A percentile compares a stretch with the other conserved stretches of the same genome.
phyloP scores from a whole-genome alignment of 2,888 invertebrate genomes.

The Bombylius major region DNA sequence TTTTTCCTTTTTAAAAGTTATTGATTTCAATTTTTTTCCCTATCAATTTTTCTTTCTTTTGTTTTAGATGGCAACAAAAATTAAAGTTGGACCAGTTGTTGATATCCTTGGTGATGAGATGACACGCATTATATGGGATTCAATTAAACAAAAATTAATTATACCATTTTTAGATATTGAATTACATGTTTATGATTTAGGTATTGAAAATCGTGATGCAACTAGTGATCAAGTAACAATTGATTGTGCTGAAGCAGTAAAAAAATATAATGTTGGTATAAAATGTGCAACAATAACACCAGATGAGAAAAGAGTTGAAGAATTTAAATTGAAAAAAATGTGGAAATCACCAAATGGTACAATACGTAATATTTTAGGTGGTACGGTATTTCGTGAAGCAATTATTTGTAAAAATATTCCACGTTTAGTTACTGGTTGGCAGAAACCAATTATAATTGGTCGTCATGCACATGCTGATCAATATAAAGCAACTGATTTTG shows the following conservation, averaged over 20 bases:
- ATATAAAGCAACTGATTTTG: conserved; percentile 93
- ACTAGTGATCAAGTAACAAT: conserved; percentile 93
- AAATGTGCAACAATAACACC: conserved; percentile 99
- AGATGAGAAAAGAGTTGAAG: conserved; percentile 89
- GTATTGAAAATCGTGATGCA: conserved; percentile 87
- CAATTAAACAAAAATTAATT: conserved; percentile 93
- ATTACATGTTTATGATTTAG: conserved; percentile 84
- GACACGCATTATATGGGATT: conserved; percentile 97
- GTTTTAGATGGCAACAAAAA: conserved; percentile 41
- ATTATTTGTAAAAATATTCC: conserved; percentile 91
- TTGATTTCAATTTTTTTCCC: too few relatives aligned
- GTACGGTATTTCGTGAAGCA: conserved; percentile 63
- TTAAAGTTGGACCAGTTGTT: conserved; percentile 76
- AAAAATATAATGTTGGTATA: conserved; percentile 95
- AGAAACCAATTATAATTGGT: conserved; percentile 93
- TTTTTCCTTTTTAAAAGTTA: too few relatives aligned
- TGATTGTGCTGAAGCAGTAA: conserved; percentile 92
- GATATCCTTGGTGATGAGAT: conserved; percentile 92
- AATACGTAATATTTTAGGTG: conserved; percentile 76
- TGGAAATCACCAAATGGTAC: conserved; percentile 87
- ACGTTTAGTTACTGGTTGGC: conserved; percentile 88
- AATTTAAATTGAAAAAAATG: conserved; percentile 78
- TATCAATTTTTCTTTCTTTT: neutral
- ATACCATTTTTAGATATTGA: conserved; percentile 92
- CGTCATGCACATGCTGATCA: conserved; percentile 98